phyloP scores from a whole-genome alignment of 1,140 invertebrate genomes.

The Pollicipes pollicipes region DNA sequence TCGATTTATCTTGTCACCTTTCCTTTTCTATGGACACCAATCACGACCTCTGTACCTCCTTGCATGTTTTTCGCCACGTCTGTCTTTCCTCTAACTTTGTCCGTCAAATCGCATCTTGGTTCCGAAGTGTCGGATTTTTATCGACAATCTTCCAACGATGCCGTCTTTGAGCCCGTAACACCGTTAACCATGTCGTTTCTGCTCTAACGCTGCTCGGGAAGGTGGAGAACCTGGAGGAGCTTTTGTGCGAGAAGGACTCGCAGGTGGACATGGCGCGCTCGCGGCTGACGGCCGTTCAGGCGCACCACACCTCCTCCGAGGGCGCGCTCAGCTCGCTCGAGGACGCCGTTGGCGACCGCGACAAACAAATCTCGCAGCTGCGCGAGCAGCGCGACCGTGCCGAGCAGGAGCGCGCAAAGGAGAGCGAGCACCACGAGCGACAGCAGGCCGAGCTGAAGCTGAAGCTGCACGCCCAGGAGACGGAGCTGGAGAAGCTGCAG shows the following conservation, averaged over 20 bases:
- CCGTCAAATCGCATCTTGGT: no score
- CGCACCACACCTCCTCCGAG: conserved; percentile 77
- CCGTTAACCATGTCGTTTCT: background rate
- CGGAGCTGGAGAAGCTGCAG: conserved; percentile 61
- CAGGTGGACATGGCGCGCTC: conserved; percentile 88
- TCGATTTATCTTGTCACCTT: no score
- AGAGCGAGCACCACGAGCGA: conserved; percentile 78
- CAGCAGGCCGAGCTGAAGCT: conserved; percentile 88
- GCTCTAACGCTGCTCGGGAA: conserved; percentile 24
- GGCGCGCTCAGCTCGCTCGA: conserved; percentile 78
- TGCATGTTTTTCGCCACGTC: no score
- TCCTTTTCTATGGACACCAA: no score
- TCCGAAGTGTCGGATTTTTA: no score
- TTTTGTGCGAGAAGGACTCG: conserved; percentile 93
- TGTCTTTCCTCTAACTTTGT: no score
- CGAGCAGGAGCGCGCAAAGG: conserved; percentile 89
- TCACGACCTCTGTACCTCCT: no score
- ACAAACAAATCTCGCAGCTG: conserved; percentile 84
- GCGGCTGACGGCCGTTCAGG: conserved; percentile 53
- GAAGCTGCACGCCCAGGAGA: conserved; percentile 42
- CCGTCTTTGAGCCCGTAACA: no score
- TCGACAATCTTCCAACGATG: no score
- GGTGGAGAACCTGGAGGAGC: conserved; percentile 93
- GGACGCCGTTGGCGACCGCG: conserved; percentile 89
- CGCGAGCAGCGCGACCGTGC: conserved; percentile 79